These are phyloP conservation scores for Scaptomyza tumidula DNA, from an alignment of 2,888 invertebrate genomes.

Conservation along the genomic window DNA sequence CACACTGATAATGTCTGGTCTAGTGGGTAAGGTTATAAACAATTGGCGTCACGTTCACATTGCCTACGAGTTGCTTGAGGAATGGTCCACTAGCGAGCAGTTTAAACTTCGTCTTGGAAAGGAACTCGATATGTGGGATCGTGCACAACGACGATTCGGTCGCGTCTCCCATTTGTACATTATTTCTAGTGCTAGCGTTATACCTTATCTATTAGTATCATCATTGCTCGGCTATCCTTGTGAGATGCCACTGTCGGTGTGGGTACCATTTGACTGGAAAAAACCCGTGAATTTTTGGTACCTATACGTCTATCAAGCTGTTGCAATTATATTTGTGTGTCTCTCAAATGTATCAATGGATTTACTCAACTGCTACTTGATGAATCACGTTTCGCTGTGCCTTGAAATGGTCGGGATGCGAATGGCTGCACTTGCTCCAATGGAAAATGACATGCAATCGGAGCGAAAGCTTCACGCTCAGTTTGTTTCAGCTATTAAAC, in stretches of 20 bases:
- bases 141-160: slow-evolving; percentile 38
- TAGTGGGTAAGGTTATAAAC: slow-evolving; percentile 44
- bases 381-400: slow-evolving; percentile 54
- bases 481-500: slow-evolving; percentile 36
- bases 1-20: slow-evolving; percentile 41
- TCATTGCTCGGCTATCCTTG: slow-evolving; percentile 43
- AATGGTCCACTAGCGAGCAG: slow-evolving; percentile 40
- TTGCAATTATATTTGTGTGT: slow-evolving; percentile 37
- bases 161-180: slow-evolving; percentile 23
- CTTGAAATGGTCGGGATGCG: slow-evolving; percentile 52
- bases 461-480: slow-evolving; percentile 16
- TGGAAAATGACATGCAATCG: background rate
- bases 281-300: slow-evolving; percentile 39
- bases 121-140: slow-evolving; percentile 44
- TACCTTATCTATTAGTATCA: slow-evolving; percentile 34
- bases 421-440: slow-evolving; percentile 25
- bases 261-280: slow-evolving; percentile 58
- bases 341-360: slow-evolving; percentile 42
- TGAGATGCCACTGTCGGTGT: slow-evolving; percentile 49
- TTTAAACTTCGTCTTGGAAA: slow-evolving; percentile 15
- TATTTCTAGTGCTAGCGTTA: slow-evolving; percentile 38
- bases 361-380: slow-evolving; percentile 54
- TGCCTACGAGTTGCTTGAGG: slow-evolving; percentile 36
- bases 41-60: slow-evolving; percentile 44
- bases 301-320: slow-evolving; percentile 29